Percentiles rank a stretch among this genome's conserved stretches.
Conservation (phyloP, 2,113 vertebrate species). For the Neoarius graeffei region DNA sequence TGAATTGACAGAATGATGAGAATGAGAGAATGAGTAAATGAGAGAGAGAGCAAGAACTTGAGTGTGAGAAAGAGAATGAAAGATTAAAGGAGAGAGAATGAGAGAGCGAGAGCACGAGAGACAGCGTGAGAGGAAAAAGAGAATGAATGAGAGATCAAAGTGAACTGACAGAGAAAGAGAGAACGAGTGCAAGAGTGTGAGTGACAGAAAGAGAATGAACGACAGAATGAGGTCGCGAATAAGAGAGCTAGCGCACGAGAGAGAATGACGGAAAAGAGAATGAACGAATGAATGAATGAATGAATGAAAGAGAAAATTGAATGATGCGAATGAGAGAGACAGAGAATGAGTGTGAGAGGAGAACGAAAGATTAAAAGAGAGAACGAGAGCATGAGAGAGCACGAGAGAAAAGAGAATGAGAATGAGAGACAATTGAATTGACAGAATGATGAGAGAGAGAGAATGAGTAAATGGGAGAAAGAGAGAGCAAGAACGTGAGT, state of each 20-base stretch:
- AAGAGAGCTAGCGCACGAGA: not conserved
- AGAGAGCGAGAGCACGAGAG: not conserved
- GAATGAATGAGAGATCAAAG: too few relatives aligned
- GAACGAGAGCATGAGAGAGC: not conserved
- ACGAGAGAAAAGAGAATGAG: not conserved
- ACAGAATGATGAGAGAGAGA: not conserved
- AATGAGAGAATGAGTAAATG: not conserved
- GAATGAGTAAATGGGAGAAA: too few relatives aligned
- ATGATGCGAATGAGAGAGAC: not conserved
- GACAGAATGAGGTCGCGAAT: not conserved
- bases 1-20: too few relatives aligned
- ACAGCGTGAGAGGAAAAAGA: too few relatives aligned
- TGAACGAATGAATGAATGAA: not conserved
- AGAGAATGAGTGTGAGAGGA: not conserved
- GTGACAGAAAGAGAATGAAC: not conserved
- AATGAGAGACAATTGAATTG: too few relatives aligned
- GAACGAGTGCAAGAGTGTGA: too few relatives aligned
- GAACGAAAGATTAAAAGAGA: too few relatives aligned
- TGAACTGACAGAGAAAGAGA: not conserved
- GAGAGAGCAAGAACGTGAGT: too few relatives aligned
- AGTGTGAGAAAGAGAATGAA: too few relatives aligned
- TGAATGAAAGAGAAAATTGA: not conserved
- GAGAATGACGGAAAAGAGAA: too few relatives aligned
- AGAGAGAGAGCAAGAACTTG: not conserved
- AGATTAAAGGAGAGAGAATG: too few relatives aligned